Percentiles rank a stretch among this genome's conserved stretches.
Evolutionary conservation across 2,797 vertebrate species (phyloP).

Genomic region (Cephalopachus bancanus): DNA sequence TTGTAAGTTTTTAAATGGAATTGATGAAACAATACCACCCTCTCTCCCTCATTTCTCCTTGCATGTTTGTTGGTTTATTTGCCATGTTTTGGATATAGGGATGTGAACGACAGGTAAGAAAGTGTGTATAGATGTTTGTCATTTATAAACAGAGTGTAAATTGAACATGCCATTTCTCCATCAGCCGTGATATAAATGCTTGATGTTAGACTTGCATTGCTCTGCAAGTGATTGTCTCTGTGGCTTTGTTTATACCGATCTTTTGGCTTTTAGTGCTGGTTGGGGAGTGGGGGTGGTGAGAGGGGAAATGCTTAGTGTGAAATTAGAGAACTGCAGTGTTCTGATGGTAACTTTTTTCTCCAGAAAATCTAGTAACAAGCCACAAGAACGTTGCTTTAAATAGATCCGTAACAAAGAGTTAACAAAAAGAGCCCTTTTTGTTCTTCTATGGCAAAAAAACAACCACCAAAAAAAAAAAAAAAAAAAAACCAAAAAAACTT

Average conservation of each 20-base stretch:
- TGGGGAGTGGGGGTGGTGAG: not conserved
- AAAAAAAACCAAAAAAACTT: slow-evolving; percentile 32
- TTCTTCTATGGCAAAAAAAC: slow-evolving; percentile 83
- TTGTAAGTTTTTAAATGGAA: slow-evolving; percentile 83
- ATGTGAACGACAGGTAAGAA: slow-evolving; percentile 77
- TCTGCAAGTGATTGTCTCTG: slow-evolving; percentile 65
- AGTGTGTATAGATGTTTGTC: slow-evolving; percentile 64
- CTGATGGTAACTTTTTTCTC: slow-evolving; percentile 63
- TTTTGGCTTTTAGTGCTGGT: slow-evolving; percentile 71
- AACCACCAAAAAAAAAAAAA: not conserved
- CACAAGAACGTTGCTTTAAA: slow-evolving; percentile 75
- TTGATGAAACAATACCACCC: slow-evolving; percentile 75
- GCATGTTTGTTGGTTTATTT: slow-evolving; percentile 66
- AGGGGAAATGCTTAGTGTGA: slow-evolving; percentile 59
- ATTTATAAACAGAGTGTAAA: slow-evolving; percentile 77
- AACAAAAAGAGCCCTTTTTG: slow-evolving; percentile 81
- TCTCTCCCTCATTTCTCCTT: slow-evolving; percentile 49
- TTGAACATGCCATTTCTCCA: slow-evolving; percentile 80
- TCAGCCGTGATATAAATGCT: slow-evolving; percentile 78
- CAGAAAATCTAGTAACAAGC: slow-evolving; percentile 66
- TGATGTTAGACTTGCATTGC: slow-evolving; percentile 76
- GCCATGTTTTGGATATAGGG: slow-evolving; percentile 21
- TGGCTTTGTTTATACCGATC: slow-evolving; percentile 67
- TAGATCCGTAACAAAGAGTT: slow-evolving; percentile 74
- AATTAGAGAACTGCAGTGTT: slow-evolving; percentile 46